phyloP scores from a whole-genome alignment of 2,888 invertebrate genomes.

The Odontocerum albicorne region DNA sequence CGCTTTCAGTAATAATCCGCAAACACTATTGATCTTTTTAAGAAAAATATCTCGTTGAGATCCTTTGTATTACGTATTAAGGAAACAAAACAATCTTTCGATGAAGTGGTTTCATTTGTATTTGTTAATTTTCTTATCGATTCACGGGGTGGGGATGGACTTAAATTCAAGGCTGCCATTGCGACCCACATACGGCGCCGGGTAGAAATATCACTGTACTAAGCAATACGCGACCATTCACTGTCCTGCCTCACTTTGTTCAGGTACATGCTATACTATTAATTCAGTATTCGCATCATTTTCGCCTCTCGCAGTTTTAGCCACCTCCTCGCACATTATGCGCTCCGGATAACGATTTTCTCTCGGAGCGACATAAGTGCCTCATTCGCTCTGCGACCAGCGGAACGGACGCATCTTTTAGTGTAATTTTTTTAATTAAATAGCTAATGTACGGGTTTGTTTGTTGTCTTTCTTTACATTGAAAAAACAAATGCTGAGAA shows the following conservation, averaged over 20 bases:
- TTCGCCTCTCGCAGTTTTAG: constrained; percentile 23
- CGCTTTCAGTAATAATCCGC: too few species aligned
- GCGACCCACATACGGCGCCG: constrained; percentile 34
- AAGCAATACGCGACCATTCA: constrained; percentile 31
- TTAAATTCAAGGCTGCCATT: constrained; percentile 32
- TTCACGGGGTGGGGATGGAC: neutral
- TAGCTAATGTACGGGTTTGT: constrained; percentile 21
- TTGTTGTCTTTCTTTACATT: constrained; percentile 4
- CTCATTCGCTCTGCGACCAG: constrained; percentile 31
- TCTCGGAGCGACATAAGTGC: constrained; percentile 18
- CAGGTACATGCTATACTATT: constrained; percentile 26
- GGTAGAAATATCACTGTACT: constrained; percentile 34
- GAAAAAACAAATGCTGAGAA: too few species aligned
- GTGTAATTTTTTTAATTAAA: constrained; percentile 14
- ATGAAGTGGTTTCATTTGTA: too few species aligned
- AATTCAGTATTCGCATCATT: constrained; percentile 23
- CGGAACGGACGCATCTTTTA: constrained; percentile 32
- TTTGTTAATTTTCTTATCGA: too few species aligned
- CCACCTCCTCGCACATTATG: constrained; percentile 33
- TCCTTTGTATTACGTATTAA: too few species aligned
- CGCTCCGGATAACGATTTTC: constrained; percentile 28
- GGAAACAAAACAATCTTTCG: too few species aligned
- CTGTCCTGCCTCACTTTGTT: constrained; percentile 34
- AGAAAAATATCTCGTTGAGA: too few species aligned
- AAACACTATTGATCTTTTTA: too few species aligned